Conservation (phyloP, 2,797 vertebrate species). For the Clarias platycephalus region DNA sequence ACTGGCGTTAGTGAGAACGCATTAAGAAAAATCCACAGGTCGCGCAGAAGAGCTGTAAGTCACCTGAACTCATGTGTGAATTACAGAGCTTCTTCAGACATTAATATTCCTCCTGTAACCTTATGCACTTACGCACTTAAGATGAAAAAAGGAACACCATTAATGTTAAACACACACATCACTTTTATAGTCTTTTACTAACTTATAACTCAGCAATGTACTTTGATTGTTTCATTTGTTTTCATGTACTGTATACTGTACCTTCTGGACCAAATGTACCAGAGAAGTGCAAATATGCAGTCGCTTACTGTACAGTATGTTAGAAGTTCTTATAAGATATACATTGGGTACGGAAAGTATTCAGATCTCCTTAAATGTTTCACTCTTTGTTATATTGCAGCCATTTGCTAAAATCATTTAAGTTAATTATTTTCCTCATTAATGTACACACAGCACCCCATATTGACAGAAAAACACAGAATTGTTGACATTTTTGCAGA, state of each 20-base stretch:
- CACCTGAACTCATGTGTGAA: conserved; percentile 28
- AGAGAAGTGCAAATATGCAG: no score
- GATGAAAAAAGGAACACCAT: conserved; percentile 28
- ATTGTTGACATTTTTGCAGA: no score
- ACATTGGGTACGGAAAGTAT: no score
- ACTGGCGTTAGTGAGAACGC: background rate
- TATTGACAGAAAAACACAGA: no score
- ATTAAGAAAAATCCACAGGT: conserved; percentile 26
- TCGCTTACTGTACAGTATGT: background rate
- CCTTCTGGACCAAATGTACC: background rate
- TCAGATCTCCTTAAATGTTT: no score
- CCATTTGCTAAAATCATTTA: no score
- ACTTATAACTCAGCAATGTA: background rate
- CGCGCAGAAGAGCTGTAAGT: conserved; percentile 16
- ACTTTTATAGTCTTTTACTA: background rate
- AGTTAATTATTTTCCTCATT: no score
- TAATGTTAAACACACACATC: conserved; percentile 38
- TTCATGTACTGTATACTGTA: no score
- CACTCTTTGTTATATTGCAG: no score
- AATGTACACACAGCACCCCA: no score
- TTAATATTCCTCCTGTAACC: conserved; percentile 21
- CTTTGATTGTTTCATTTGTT: background rate
- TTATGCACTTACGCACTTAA: conserved; percentile 31
- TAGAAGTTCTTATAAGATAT: no score
- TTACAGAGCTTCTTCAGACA: background rate